Evolutionary conservation across 1,140 invertebrate genomes (phyloP).

Genomic region (Arion vulgaris): DNA sequence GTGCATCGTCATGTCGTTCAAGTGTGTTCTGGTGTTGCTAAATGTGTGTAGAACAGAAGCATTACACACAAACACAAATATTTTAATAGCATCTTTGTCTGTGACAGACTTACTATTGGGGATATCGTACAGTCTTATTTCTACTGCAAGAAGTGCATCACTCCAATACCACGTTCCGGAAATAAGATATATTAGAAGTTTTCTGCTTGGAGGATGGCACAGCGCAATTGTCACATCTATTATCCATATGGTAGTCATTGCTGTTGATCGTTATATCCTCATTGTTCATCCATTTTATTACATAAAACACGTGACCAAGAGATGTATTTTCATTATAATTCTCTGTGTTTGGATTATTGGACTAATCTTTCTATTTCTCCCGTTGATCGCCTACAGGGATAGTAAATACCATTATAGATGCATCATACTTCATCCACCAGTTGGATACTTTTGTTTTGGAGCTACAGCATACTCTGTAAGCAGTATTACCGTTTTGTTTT

Average conservation of each 20-base stretch:
- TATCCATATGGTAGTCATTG: background rate
- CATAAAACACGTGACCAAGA: background rate
- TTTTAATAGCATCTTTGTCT: background rate
- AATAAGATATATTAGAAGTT: background rate
- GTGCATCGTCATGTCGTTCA: no score
- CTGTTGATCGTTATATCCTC: background rate
- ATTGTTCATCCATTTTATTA: conserved; percentile 4
- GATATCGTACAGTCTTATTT: background rate
- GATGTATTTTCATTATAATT: background rate
- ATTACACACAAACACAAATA: no score
- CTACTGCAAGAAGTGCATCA: background rate
- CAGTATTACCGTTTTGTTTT: background rate
- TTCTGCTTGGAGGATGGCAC: background rate
- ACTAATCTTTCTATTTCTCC: background rate
- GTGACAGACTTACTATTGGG: background rate
- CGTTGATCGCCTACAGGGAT: background rate
- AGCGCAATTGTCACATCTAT: background rate
- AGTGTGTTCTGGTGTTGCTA: no score
- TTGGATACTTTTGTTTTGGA: background rate
- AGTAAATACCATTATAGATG: background rate
- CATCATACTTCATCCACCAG: background rate
- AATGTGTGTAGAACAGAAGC: no score
- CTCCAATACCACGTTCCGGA: background rate
- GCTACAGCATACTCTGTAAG: background rate
- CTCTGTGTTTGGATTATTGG: background rate